A percentile compares a stretch with the other conserved stretches of the same genome.
These are phyloP conservation scores for Xyliphius kryptos DNA, from an alignment of 2,113 vertebrate genomes.

Conservation along the genomic window DNA sequence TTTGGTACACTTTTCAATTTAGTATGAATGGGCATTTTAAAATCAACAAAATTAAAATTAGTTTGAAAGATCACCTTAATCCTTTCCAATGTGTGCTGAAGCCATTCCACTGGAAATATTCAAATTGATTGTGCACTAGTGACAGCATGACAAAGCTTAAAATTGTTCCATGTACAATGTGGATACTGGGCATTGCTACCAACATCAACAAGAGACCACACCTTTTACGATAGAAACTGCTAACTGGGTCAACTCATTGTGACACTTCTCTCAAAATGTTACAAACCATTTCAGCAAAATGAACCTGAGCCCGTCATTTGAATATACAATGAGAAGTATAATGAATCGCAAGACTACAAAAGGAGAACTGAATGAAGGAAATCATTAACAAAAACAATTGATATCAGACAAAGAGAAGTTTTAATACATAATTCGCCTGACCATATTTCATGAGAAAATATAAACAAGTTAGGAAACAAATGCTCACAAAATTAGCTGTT, in stretches of 20 bases:
- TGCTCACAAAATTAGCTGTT: too few relatives aligned
- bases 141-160: not conserved
- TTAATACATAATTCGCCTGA: too few relatives aligned
- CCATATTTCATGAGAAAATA: too few relatives aligned
- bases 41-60: not conserved
- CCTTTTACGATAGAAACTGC: not conserved
- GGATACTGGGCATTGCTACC: not conserved
- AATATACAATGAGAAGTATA: too few relatives aligned
- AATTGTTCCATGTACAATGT: not conserved
- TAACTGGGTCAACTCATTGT: not conserved
- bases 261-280: too few relatives aligned
- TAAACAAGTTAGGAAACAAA: too few relatives aligned
- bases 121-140: not conserved
- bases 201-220: not conserved
- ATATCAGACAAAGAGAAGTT: too few relatives aligned
- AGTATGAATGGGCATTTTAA: not conserved
- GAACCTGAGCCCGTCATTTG: too few relatives aligned
- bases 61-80: slow-evolving; percentile 1
- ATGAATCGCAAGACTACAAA: too few relatives aligned
- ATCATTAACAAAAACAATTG: too few relatives aligned
- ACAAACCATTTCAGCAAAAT: too few relatives aligned
- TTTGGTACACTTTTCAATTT: not conserved
- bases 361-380: too few relatives aligned
- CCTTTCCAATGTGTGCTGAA: not conserved
- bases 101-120: not conserved